Percentiles rank a stretch among this genome's conserved stretches.
phyloP scores from a whole-genome alignment of 2,113 vertebrate species.

The Fregata magnificens region DNA sequence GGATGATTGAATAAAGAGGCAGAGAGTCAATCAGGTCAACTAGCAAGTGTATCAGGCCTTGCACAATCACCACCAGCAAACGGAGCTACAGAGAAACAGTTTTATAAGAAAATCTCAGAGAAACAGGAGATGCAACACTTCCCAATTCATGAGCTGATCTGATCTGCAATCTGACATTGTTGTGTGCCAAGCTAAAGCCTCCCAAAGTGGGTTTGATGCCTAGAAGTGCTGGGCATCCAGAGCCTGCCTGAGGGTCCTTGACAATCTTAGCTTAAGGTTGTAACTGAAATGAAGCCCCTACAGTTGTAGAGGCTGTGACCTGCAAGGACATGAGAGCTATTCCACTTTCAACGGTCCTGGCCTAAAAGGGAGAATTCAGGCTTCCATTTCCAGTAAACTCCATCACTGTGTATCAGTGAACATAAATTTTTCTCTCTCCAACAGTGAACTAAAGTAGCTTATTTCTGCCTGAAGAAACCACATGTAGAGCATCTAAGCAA shows the following conservation, averaged over 20 bases:
- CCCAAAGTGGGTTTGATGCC: background rate
- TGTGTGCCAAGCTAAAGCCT: background rate
- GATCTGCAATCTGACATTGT: background rate
- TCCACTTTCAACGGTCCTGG: background rate
- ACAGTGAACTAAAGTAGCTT: background rate
- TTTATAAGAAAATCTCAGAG: background rate
- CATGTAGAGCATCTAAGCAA: background rate
- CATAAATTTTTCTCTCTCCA: background rate
- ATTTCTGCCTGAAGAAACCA: background rate
- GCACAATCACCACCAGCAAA: constrained; percentile 89
- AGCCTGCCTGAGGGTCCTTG: background rate
- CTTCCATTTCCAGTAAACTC: background rate
- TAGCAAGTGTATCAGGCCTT: constrained; percentile 88
- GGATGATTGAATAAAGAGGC: constrained; percentile 86
- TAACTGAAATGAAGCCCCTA: background rate
- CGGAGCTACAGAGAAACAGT: constrained; percentile 78
- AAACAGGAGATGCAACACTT: background rate
- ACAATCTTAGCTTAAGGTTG: background rate
- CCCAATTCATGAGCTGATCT: background rate
- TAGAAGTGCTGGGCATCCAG: background rate
- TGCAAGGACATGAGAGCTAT: background rate
- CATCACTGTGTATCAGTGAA: background rate
- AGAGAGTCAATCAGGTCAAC: constrained; percentile 91
- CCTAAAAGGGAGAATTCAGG: background rate
- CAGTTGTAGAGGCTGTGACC: background rate